Evolutionary conservation across 2,888 invertebrate genomes (phyloP).

Genomic region (Criorhina ranunculi): DNA sequence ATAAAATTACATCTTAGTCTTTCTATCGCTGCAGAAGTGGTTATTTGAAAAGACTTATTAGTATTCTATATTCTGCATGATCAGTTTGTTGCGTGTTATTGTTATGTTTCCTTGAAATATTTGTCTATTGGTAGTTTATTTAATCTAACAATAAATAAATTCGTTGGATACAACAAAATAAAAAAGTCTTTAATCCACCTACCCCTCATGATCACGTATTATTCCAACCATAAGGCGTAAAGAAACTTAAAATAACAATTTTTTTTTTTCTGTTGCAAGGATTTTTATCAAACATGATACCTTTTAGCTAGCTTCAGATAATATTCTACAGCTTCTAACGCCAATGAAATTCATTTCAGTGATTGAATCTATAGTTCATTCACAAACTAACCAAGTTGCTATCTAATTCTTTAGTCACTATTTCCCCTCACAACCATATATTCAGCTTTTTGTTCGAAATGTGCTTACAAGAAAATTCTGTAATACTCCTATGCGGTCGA

Average conservation of each 20-base stretch:
- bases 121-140: constrained; percentile 1
- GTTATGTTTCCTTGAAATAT: constrained; percentile 6
- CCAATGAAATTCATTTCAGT: constrained; percentile 4
- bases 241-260: not conserved
- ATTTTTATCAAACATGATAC: not conserved
- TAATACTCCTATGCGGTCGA: constrained; percentile 38
- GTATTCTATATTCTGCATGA: constrained; percentile 27
- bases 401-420: constrained; percentile 3
- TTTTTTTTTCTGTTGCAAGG: not conserved
- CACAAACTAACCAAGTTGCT: constrained; percentile 36
- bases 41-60: constrained; percentile 8
- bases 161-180: constrained; percentile 23
- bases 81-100: constrained; percentile 25
- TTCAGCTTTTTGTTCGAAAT: constrained; percentile 38
- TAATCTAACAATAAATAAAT: constrained; percentile 17
- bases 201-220: not conserved
- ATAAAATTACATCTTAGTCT: not conserved
- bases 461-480: constrained; percentile 59
- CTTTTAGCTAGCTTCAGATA: constrained; percentile 15
- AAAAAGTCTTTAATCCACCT: constrained; percentile 1
- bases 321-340: constrained; percentile 13
- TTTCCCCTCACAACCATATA: constrained; percentile 7
- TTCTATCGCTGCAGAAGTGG: constrained; percentile 6
- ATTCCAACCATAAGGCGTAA: not conserved
- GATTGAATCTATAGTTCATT: not conserved